Percentiles rank a stretch among this genome's conserved stretches.
These are phyloP conservation scores for Pheucticus melanocephalus DNA, from an alignment of 2,113 vertebrate genomes.

Conservation along the genomic window DNA sequence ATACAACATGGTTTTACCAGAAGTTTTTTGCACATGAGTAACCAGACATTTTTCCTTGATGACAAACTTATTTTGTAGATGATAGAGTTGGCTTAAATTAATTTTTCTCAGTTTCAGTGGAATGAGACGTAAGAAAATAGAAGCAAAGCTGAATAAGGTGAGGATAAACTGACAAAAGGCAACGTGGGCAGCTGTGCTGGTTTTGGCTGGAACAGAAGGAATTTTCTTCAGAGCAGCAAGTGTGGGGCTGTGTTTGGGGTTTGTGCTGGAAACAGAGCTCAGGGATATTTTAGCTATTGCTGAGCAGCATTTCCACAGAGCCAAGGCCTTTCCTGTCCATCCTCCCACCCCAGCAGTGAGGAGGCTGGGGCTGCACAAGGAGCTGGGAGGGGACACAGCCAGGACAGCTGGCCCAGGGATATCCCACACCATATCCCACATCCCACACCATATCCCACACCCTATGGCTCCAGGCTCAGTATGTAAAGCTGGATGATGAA, in stretches of 20 bases:
- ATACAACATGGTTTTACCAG: not conserved
- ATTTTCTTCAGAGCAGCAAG: not conserved
- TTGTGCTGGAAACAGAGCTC: not conserved
- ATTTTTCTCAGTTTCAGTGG: not conserved
- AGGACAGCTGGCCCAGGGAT: not conserved
- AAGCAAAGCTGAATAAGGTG: not conserved
- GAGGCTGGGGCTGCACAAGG: not conserved
- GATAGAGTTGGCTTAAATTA: not conserved
- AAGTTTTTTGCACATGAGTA: not conserved
- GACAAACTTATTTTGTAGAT: not conserved
- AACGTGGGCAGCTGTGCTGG: not conserved
- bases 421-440: not conserved
- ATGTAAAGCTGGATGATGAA: not conserved
- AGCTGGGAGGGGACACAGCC: not conserved
- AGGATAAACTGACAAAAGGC: not conserved
- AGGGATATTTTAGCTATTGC: not conserved
- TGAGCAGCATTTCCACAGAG: not conserved
- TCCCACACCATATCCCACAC: not conserved
- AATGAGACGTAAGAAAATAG: not conserved
- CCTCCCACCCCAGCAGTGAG: not conserved
- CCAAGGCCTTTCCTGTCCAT: not conserved
- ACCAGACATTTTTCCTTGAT: not conserved
- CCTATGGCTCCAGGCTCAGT: rapidly evolving
- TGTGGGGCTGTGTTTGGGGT: not conserved
- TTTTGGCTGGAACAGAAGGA: not conserved